These are phyloP conservation scores for Hipparchia sbordonii DNA, from an alignment of 2,888 invertebrate species.

Conservation along the genomic window DNA sequence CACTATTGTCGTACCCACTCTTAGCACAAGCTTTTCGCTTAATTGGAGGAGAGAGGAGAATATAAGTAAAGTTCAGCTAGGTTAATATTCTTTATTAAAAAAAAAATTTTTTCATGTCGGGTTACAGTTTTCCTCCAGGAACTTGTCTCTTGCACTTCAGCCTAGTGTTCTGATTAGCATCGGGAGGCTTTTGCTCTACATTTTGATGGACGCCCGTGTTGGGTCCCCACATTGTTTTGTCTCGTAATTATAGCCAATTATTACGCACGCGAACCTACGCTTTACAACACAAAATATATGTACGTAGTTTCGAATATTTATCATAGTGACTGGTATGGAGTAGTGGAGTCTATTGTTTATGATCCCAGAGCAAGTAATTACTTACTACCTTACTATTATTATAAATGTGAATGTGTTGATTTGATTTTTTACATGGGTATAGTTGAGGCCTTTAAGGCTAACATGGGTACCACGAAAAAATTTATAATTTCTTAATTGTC, in stretches of 20 bases:
- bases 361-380: not conserved
- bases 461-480: too few species aligned
- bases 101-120: too few species aligned
- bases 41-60: too few species aligned
- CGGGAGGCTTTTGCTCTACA: constrained; percentile 56
- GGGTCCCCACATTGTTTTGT: constrained; percentile 38
- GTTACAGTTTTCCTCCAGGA: constrained; percentile 48
- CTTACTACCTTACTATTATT: too few species aligned
- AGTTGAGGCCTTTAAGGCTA: too few species aligned
- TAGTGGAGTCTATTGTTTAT: constrained; percentile 1
- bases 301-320: not conserved
- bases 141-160: constrained; percentile 48
- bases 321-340: not conserved
- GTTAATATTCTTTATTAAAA: too few species aligned
- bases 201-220: constrained; percentile 58
- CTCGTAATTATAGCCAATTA: constrained; percentile 40
- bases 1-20: too few species aligned
- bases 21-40: too few species aligned
- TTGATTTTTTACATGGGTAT: too few species aligned
- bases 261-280: constrained; percentile 9
- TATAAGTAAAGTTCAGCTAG: too few species aligned
- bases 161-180: constrained; percentile 62
- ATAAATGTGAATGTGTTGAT: too few species aligned
- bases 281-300: constrained; percentile 3
- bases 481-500: too few species aligned